Percentiles rank a stretch among this genome's conserved stretches.
These are phyloP conservation scores for Lycodopsis pacificus DNA, from an alignment of 2,797 vertebrate genomes.

Conservation along the genomic window DNA sequence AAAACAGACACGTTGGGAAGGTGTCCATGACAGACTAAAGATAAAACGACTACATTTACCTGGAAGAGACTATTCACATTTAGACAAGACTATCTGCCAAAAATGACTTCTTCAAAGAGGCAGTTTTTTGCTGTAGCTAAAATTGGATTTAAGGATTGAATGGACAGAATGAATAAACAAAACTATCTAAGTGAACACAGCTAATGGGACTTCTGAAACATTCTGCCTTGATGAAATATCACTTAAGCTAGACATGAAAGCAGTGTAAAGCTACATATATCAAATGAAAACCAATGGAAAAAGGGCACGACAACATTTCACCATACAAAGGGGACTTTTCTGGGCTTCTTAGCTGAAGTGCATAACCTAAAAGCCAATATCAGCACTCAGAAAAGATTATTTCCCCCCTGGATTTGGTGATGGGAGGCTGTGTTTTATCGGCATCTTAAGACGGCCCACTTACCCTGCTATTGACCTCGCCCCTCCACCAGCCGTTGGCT, in stretches of 20 bases:
- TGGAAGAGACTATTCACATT: too few relatives aligned
- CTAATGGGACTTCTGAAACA: slow-evolving; percentile 8
- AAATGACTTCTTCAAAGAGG: slow-evolving; percentile 16
- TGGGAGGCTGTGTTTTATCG: neutral
- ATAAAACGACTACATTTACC: neutral
- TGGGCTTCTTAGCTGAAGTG: neutral
- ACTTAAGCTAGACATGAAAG: neutral
- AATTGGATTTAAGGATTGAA: slow-evolving; percentile 33
- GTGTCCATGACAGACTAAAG: slow-evolving; percentile 10
- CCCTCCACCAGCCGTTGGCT: slow-evolving; percentile 98
- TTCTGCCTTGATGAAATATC: neutral
- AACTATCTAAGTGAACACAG: slow-evolving; percentile 2
- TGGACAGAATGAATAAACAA: neutral
- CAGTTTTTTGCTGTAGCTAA: neutral
- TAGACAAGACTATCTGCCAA: slow-evolving; percentile 32
- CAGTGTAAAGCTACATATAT: neutral
- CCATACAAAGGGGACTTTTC: neutral
- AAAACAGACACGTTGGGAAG: slow-evolving; percentile 11
- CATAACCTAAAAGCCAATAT: neutral
- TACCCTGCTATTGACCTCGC: slow-evolving; percentile 95
- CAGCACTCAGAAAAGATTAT: neutral
- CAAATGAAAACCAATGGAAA: neutral
- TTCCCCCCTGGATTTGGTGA: neutral
- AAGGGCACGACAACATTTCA: neutral
- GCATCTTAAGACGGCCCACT: slow-evolving; percentile 48